Base-by-base conservation (phyloP, 2,113 vertebrate species). In the Ceuthmochares aereus region DNA sequence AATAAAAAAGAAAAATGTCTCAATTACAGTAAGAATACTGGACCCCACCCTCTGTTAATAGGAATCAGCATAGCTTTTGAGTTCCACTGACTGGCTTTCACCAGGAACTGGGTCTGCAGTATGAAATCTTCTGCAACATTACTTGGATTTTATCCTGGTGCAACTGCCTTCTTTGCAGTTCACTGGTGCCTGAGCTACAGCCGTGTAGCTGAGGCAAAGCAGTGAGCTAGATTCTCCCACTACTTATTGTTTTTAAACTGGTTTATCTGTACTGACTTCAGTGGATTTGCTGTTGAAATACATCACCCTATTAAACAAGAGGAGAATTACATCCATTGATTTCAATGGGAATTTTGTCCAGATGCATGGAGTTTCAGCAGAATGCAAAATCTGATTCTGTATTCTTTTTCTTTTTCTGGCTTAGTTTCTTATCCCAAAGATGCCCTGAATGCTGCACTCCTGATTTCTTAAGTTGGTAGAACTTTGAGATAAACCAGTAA, bases 261-360 rank as follows among this genome's bases (percentile, higher is more conserved):
- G 79, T 88, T 94, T 91, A 94, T 90, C 87, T 94, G 16, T 70
- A 72, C 68, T 54, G 75, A 45, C 32, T 96, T 91, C 84, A 95
- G 68, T 88, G 70, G 72, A 86, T 88, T 88, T 94, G 79, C 82
- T 86, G 45, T 40, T 90, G 79, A 92, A 67, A 90, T 59, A 55
- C 93, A 86, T 59, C 25, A 90, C 68, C 60, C 78, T 88, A 73
- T 63, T 93, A 86, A 91, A 90, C 49, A 83, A 47, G 45, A 69
- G 14, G 56, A 80, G 51, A 84, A 90, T 84, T 67, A 70, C 2
- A 1, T 63, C 72, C 72, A 88, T 14, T 86, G 92, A 92, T 55
- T 96, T 75, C 47, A 90, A 60, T 1, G 5, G 75, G 59, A 94
- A 74, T 81, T 90, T 78, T 91, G 85, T 85, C 87, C 85, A 63